Percentiles rank a stretch among this genome's conserved stretches.
Conservation (phyloP, 2,113 vertebrate species). For the Burhinus bistriatus region DNA sequence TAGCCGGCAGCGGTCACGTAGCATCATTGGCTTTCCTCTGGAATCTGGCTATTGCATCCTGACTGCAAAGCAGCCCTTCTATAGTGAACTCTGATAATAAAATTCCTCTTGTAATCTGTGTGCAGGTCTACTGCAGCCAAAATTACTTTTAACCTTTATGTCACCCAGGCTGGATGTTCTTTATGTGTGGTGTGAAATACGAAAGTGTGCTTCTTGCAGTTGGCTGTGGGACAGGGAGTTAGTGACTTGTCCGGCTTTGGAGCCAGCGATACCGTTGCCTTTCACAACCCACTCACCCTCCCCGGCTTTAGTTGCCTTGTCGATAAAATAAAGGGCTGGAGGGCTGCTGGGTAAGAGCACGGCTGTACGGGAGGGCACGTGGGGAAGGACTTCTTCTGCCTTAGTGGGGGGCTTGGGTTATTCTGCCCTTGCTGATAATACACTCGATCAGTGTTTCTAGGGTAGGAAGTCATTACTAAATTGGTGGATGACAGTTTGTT, state of each 20-base stretch:
- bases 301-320: neutral
- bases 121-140: neutral
- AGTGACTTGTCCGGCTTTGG: fast-evolving
- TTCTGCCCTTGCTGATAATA: neutral
- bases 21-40: neutral
- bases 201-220: neutral
- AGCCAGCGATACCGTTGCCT: neutral
- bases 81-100: neutral
- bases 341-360: neutral
- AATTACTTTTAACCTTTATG: constrained; percentile 38
- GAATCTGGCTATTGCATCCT: neutral
- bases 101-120: neutral
- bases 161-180: neutral
- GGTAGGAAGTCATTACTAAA: neutral
- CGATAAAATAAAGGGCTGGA: neutral
- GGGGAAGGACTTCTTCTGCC: neutral
- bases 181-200: neutral
- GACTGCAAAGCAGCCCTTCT: constrained; percentile 22
- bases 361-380: fast-evolving
- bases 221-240: neutral
- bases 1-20: neutral
- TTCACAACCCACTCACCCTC: neutral
- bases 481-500: neutral
- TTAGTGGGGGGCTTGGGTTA: neutral
- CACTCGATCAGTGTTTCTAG: neutral